Percentiles rank a stretch among this genome's conserved stretches.
Conservation (phyloP, 2,113 vertebrate species). For the Notarius quadriscutis region DNA sequence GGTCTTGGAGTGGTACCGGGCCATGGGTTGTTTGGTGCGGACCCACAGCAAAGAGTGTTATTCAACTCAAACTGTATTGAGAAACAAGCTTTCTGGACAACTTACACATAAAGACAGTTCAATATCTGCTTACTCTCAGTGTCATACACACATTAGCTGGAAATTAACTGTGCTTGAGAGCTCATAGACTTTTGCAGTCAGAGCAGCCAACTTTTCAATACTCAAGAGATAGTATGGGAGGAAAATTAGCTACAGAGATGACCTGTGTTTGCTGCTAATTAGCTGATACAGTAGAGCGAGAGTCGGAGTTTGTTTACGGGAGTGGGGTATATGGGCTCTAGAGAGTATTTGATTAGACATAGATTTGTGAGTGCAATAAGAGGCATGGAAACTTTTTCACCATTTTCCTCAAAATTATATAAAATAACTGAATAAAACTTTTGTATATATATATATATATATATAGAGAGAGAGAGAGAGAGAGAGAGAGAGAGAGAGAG, state of each 20-base stretch:
- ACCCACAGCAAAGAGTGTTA: neutral
- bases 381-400: neutral
- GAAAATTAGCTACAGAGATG: conserved; percentile 26
- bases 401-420: neutral
- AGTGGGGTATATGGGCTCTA: neutral
- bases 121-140: neutral
- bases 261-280: conserved; percentile 21
- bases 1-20: neutral
- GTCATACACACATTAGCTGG: neutral
- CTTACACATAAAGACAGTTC: neutral
- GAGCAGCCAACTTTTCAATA: conserved; percentile 27
- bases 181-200: neutral
- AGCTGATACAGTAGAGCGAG: conserved; percentile 11
- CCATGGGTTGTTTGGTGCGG: neutral
- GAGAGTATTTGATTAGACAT: neutral
- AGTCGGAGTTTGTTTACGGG: neutral
- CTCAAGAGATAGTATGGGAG: conserved; percentile 12
- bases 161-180: neutral
- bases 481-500: too few relatives aligned
- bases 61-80: neutral
- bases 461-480: too few relatives aligned
- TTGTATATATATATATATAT: too few relatives aligned
- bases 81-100: neutral
- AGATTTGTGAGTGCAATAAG: neutral
- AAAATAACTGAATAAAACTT: neutral